Percentiles rank a stretch among this genome's conserved stretches.
These are phyloP conservation scores for Ceyx cyanopectus DNA, from an alignment of 2,113 vertebrate species.

Conservation along the genomic window DNA sequence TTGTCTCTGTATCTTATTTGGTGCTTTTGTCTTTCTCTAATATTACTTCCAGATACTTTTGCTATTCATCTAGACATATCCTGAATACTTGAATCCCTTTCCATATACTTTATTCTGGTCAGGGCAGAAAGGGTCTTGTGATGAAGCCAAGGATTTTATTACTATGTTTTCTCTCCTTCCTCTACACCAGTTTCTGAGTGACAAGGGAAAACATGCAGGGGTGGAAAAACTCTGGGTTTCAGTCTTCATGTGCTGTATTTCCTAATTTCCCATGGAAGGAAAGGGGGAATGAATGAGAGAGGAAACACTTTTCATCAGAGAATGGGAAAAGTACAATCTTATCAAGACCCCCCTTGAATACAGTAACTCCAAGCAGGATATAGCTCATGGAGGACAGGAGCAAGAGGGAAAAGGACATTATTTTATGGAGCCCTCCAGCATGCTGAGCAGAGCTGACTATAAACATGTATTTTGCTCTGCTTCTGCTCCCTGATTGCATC, in stretches of 20 bases:
- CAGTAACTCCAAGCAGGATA: neutral
- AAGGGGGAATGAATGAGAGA: neutral
- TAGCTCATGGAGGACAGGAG: neutral
- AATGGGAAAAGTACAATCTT: neutral
- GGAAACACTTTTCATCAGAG: neutral
- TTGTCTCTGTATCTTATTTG: neutral
- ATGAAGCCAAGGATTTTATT: neutral
- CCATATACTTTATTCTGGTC: neutral
- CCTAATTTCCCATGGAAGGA: slow-evolving; percentile 22
- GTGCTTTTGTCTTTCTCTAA: neutral
- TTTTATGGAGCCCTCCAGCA: neutral
- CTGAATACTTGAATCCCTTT: neutral
- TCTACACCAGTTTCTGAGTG: neutral
- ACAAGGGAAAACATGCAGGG: neutral
- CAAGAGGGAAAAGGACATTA: neutral
- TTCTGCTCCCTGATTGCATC: slow-evolving; percentile 14
- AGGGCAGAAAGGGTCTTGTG: neutral
- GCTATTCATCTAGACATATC: neutral
- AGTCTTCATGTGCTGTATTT: neutral
- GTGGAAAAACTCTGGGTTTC: slow-evolving; percentile 14
- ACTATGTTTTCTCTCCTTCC: neutral
- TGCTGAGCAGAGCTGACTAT: neutral
- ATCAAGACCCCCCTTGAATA: neutral
- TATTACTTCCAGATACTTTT: neutral
- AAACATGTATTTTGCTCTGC: neutral